A percentile compares a stretch with the other conserved stretches of the same genome.
Conservation (phyloP, 2,888 invertebrate species). For the Diploptera punctata region DNA sequence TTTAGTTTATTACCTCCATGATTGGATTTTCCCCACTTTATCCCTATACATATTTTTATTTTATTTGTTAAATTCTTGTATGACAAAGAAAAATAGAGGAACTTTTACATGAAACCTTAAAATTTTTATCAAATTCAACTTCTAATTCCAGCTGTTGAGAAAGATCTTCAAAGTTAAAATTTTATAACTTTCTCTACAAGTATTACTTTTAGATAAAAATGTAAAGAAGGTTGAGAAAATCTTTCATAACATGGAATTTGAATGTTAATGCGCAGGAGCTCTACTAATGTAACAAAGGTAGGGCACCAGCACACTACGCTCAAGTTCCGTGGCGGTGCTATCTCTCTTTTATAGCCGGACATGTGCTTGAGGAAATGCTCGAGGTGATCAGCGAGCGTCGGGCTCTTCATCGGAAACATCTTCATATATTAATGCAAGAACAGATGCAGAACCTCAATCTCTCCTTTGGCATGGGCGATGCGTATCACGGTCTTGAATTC, state of each 20-base stretch:
- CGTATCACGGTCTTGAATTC: slow-evolving; percentile 47
- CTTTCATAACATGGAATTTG: background rate
- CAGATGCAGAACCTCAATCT: slow-evolving; percentile 47
- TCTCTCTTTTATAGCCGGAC: slow-evolving; percentile 45
- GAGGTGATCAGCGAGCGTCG: slow-evolving; percentile 45
- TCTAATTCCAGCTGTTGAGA: too few relatives aligned
- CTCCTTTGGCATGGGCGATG: slow-evolving; percentile 47
- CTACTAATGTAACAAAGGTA: background rate
- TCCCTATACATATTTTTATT: too few relatives aligned
- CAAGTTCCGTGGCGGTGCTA: background rate
- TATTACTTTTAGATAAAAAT: too few relatives aligned
- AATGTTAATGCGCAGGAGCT: background rate
- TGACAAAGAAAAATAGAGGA: too few relatives aligned
- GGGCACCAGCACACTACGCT: background rate
- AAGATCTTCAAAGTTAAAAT: too few relatives aligned
- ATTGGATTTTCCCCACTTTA: too few relatives aligned
- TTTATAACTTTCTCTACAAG: too few relatives aligned
- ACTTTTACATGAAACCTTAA: too few relatives aligned
- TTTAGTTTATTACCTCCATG: too few relatives aligned
- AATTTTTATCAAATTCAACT: too few relatives aligned
- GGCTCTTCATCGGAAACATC: slow-evolving; percentile 47
- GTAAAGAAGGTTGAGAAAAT: too few relatives aligned
- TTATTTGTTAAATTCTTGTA: too few relatives aligned
- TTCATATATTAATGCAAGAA: slow-evolving; percentile 47
- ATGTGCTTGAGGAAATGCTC: slow-evolving; percentile 48